phyloP scores from a whole-genome alignment of 2,888 invertebrate species.

The Sisyra terminalis region DNA sequence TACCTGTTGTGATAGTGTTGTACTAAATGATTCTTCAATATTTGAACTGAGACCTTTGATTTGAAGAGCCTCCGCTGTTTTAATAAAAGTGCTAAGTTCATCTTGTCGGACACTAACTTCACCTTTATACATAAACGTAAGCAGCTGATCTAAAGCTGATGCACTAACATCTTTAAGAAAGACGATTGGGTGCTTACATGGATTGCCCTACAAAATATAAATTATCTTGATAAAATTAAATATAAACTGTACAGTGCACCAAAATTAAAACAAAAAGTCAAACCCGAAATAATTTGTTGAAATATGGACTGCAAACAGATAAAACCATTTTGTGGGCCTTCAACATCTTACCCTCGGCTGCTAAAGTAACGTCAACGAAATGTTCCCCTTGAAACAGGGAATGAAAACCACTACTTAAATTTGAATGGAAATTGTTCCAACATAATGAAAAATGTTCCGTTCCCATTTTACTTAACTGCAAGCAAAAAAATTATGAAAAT shows the following conservation, averaged over 20 bases:
- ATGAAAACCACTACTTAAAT: constrained; percentile 48
- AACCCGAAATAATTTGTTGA: constrained; percentile 38
- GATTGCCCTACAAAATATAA: constrained; percentile 33
- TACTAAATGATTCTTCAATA: no score
- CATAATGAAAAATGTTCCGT: constrained; percentile 51
- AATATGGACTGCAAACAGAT: constrained; percentile 54
- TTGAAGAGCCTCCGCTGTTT: constrained; percentile 6
- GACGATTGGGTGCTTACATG: constrained; percentile 47
- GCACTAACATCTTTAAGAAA: constrained; percentile 40
- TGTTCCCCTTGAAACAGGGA: constrained; percentile 7
- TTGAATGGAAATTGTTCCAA: constrained; percentile 59
- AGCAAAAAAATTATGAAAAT: background rate
- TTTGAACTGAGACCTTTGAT: constrained; percentile 5
- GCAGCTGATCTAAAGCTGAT: constrained; percentile 33
- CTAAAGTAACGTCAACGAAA: constrained; percentile 7
- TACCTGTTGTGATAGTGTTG: no score
- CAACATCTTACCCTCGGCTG: constrained; percentile 33
- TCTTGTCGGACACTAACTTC: constrained; percentile 25
- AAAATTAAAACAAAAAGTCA: background rate
- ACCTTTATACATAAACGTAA: constrained; percentile 43
- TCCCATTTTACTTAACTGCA: constrained; percentile 22
- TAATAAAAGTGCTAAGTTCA: constrained; percentile 6
- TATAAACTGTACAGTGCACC: background rate
- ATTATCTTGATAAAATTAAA: no score
- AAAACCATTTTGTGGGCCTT: constrained; percentile 56